These are phyloP conservation scores for Bos indicus DNA, from an alignment of 2,113 vertebrate genomes.

Conservation along the genomic window DNA sequence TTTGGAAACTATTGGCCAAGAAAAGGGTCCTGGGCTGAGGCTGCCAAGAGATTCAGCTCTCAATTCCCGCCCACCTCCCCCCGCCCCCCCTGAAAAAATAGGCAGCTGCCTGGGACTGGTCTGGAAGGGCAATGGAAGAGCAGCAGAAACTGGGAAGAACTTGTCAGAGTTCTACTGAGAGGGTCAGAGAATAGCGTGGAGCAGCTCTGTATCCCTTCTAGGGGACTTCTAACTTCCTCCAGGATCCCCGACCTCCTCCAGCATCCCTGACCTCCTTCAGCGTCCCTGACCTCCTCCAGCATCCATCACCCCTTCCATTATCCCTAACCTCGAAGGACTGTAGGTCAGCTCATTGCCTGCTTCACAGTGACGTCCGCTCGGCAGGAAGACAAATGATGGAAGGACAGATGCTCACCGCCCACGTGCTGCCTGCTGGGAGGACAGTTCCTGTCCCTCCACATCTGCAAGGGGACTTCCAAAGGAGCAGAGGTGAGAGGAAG, in stretches of 20 bases:
- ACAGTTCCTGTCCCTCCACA: background rate
- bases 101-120: background rate
- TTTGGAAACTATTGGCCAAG: background rate
- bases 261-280: background rate
- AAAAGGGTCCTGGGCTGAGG: background rate
- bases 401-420: background rate
- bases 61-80: background rate
- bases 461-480: background rate
- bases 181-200: background rate
- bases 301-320: too few species aligned
- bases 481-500: background rate
- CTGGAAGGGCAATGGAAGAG: background rate
- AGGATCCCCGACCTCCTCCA: background rate
- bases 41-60: background rate
- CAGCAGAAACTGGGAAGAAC: background rate
- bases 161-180: background rate
- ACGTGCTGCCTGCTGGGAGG: background rate
- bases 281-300: background rate
- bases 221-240: background rate
- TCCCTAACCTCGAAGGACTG: background rate
- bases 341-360: background rate
- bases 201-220: background rate
- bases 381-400: background rate
- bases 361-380: background rate
- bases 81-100: fast-evolving